These are phyloP conservation scores for Augochlora pura DNA, from an alignment of 1,140 invertebrate species.

Conservation along the genomic window DNA sequence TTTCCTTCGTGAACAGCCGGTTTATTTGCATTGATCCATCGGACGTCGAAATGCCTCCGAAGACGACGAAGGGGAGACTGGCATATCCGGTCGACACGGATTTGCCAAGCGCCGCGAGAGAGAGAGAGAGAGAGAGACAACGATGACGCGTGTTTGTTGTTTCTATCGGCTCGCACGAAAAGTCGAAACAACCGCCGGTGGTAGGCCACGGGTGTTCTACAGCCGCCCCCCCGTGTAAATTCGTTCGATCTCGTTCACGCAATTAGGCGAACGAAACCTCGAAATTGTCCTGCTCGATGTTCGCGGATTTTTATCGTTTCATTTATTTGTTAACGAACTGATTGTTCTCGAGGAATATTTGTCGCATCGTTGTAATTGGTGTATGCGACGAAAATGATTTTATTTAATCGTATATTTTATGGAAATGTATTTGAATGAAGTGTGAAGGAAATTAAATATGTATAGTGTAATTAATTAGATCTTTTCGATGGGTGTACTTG, in stretches of 20 bases:
- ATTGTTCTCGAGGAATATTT: no score
- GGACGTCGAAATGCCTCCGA: slow-evolving; percentile 57
- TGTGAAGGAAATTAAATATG: no score
- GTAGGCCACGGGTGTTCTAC: slow-evolving; percentile 65
- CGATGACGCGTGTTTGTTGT: slow-evolving; percentile 70
- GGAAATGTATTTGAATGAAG: neutral
- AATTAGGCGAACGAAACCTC: no score
- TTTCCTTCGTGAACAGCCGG: slow-evolving; percentile 53
- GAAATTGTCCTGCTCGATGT: no score
- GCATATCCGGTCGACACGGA: slow-evolving; percentile 67
- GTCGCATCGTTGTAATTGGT: no score
- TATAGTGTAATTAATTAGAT: neutral
- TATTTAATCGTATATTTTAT: no score
- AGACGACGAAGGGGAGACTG: slow-evolving; percentile 58
- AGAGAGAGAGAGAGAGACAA: slow-evolving; percentile 61
- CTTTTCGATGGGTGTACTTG: no score
- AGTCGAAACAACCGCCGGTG: slow-evolving; percentile 62
- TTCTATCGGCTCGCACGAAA: slow-evolving; percentile 66
- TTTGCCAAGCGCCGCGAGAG: slow-evolving; percentile 43
- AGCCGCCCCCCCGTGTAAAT: neutral
- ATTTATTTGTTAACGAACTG: no score
- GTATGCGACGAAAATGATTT: no score
- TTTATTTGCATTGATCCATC: slow-evolving; percentile 73
- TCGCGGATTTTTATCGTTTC: no score
- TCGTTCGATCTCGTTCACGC: neutral